Evolutionary conservation across 2,888 invertebrate species (phyloP), one percentile per base, ranked within the genome.

Genomic region (Ceramica pisi): DNA sequence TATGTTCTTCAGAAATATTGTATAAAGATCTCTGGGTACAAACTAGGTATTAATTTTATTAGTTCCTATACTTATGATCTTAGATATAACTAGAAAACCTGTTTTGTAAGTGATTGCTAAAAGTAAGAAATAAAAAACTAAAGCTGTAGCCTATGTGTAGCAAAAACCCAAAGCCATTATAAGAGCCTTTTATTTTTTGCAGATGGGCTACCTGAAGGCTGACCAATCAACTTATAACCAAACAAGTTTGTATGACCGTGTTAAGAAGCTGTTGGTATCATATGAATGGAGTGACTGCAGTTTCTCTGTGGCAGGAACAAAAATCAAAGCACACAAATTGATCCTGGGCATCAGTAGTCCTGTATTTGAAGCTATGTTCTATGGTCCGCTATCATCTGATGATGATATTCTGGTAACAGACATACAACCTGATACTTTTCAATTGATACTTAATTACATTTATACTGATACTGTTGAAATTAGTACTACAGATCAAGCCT

Each of bases 301-400:
- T 71, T 97, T 97, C 86, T 91, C 93, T 75, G 96, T 97, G 50
- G 93, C 93, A 74, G 95, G 94, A 50, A 93, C 93, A 87, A 92
- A 92, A 82, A 94, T 97, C 67, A 94, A 94, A 87, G 97, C 97
- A 59, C 97, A 97, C 87, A 97, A 97, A 91, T 90, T 97, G 70
- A 96, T 97, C 79, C 88, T 97, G 82, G 97, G 97, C n/a, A 96
- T 96, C 71, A 96, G 96, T 83, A 97, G 97, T 88, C 97, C 97
- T 10, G 97, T 97, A 48, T 97, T 97, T 93, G 97, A 97, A 91
- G 97, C 97, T 38, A 97, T 97, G 97, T 96, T 97, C 78, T 97
- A 96, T 91, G 97, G 97, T 1, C 96, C 97, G 19, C 86, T 97
- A 84, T 96, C 97, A 48, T 92, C 93, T 71, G 89, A 92, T 80